Percentiles rank a stretch among this genome's conserved stretches.
These are phyloP conservation scores for Martes flavigula DNA, from an alignment of 2,797 vertebrate genomes.

Conservation along the genomic window DNA sequence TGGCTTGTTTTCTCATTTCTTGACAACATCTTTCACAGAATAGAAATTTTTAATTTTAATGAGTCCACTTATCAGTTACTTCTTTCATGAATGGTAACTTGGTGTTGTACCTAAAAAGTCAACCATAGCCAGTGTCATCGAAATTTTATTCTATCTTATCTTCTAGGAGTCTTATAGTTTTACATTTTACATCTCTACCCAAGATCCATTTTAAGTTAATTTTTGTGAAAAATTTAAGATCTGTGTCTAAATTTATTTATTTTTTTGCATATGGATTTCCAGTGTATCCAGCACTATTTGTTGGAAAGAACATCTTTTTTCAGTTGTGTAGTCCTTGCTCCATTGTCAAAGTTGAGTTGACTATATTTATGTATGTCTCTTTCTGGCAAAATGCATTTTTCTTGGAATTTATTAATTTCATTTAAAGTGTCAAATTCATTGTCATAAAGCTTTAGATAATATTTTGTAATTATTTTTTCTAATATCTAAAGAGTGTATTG, in stretches of 20 bases:
- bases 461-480: neutral
- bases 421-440: too few relatives aligned
- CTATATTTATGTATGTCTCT: too few relatives aligned
- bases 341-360: too few relatives aligned
- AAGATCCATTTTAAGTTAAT: neutral
- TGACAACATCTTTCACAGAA: neutral
- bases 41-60: neutral
- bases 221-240: too few relatives aligned
- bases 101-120: neutral
- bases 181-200: neutral
- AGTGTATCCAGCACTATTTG: too few relatives aligned
- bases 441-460: too few relatives aligned
- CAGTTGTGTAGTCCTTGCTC: too few relatives aligned
- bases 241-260: too few relatives aligned
- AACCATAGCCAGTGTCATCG: neutral
- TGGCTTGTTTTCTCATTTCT: neutral
- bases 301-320: too few relatives aligned
- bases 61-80: neutral
- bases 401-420: too few relatives aligned
- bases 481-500: neutral
- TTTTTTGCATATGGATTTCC: too few relatives aligned
- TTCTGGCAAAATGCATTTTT: too few relatives aligned
- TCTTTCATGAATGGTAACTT: neutral
- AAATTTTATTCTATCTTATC: neutral
- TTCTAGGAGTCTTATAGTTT: neutral